Conservation (phyloP, 2,888 invertebrate species). For the Drosophila affinis region DNA sequence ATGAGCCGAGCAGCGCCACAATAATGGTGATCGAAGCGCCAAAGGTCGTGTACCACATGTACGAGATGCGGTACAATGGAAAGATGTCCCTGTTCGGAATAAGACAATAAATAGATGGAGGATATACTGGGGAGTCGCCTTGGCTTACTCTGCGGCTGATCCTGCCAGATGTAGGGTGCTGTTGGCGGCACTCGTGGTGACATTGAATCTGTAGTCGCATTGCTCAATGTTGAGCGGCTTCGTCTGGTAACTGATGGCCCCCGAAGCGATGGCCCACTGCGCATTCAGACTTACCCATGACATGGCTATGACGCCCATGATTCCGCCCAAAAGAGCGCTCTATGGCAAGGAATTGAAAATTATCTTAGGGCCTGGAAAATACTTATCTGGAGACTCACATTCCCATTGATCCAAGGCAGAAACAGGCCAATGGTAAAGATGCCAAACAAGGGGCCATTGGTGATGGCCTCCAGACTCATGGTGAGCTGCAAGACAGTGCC, state of each 20-base stretch:
- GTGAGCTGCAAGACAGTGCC: slow-evolving; percentile 89
- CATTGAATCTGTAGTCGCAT: slow-evolving; percentile 87
- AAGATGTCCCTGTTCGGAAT: slow-evolving; percentile 73
- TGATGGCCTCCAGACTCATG: slow-evolving; percentile 88
- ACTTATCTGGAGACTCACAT: slow-evolving; percentile 83
- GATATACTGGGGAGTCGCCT: neutral
- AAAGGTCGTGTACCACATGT: slow-evolving; percentile 90
- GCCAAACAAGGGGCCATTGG: slow-evolving; percentile 89
- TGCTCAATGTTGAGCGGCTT: slow-evolving; percentile 87
- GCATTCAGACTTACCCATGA: slow-evolving; percentile 87
- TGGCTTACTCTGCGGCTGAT: slow-evolving; percentile 67
- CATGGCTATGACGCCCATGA: slow-evolving; percentile 85
- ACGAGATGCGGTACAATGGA: slow-evolving; percentile 88
- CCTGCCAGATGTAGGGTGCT: slow-evolving; percentile 52
- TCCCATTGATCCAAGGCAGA: slow-evolving; percentile 88
- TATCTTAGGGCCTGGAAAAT: neutral
- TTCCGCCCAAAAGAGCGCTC: slow-evolving; percentile 87
- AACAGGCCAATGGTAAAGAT: slow-evolving; percentile 88
- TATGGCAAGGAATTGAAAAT: slow-evolving; percentile 58
- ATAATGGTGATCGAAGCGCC: slow-evolving; percentile 86
- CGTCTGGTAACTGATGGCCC: slow-evolving; percentile 87
- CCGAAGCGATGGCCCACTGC: slow-evolving; percentile 87
- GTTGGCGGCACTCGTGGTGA: slow-evolving; percentile 69
- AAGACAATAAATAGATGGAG: neutral
- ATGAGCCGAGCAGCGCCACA: slow-evolving; percentile 81